A percentile compares a stretch with the other conserved stretches of the same genome.
Conservation (phyloP, 2,888 invertebrate genomes). For the Lymantria dispar region DNA sequence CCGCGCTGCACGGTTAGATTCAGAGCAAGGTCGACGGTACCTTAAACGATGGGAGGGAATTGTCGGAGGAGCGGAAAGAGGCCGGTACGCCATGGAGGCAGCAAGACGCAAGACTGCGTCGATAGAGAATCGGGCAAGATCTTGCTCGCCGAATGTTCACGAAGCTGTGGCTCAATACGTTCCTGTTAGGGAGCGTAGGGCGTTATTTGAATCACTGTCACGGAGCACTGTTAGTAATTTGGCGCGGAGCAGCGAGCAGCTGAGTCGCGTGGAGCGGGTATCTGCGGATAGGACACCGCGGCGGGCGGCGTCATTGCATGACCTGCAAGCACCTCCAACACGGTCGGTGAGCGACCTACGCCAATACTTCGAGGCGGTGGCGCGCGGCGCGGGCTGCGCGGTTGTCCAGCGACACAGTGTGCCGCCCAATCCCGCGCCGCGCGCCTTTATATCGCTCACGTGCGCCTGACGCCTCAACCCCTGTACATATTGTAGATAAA, state of each 20-base stretch:
- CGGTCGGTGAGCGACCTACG: constrained; percentile 86
- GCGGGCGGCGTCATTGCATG: constrained; percentile 86
- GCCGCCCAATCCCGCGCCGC: constrained; percentile 59
- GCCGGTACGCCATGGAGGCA: constrained; percentile 67
- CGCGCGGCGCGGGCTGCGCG: constrained; percentile 63
- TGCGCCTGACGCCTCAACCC: constrained; percentile 54
- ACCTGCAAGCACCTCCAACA: constrained; percentile 79
- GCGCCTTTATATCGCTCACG: constrained; percentile 66
- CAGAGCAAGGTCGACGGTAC: constrained; percentile 70
- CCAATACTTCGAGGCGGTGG: constrained; percentile 86
- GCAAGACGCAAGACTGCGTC: constrained; percentile 71
- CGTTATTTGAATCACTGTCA: constrained; percentile 87
- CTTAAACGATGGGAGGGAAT: constrained; percentile 75
- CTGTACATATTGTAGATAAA: constrained; percentile 74
- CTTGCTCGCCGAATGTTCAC: constrained; percentile 74
- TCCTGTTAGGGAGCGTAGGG: constrained; percentile 87
- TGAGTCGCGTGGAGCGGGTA: constrained; percentile 42
- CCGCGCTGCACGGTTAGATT: constrained; percentile 66
- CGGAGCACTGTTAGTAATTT: constrained; percentile 81
- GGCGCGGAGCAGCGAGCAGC: constrained; percentile 85
- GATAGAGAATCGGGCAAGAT: constrained; percentile 67
- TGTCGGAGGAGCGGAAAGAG: constrained; percentile 65
- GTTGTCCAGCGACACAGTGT: constrained; percentile 61
- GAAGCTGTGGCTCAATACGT: constrained; percentile 84
- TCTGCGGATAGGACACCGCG: constrained; percentile 73